Percentiles rank a stretch among this genome's conserved stretches.
Evolutionary conservation across 1,140 invertebrate genomes (phyloP).

Genomic region (Drosophila nasuta): DNA sequence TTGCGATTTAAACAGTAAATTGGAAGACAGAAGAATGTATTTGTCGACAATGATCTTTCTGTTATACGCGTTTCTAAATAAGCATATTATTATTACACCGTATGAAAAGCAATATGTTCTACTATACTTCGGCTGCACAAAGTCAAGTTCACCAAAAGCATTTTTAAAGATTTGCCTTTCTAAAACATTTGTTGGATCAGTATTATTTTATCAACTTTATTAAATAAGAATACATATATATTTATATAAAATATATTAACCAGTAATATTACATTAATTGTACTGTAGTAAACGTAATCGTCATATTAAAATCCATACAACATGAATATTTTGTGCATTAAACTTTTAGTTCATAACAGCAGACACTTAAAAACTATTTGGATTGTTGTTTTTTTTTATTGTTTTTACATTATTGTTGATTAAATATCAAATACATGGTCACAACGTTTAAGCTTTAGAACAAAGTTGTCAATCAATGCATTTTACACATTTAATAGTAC

Average conservation of each 20-base stretch:
- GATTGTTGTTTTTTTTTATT: conserved; percentile 7
- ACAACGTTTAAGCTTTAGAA: conserved; percentile 31
- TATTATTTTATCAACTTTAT: conserved; percentile 61
- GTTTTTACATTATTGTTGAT: conserved; percentile 8
- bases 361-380: conserved; percentile 48
- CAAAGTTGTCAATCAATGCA: not conserved
- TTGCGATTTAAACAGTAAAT: no score
- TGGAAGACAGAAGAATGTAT: no score
- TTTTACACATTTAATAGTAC: conserved; percentile 28
- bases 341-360: conserved; percentile 67
- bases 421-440: conserved; percentile 34
- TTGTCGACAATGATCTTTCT: no score
- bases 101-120: no score
- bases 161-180: no score
- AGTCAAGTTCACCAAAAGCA: no score
- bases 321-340: conserved; percentile 69
- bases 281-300: conserved; percentile 69
- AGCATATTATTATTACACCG: no score
- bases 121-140: no score
- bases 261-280: conserved; percentile 74
- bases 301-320: conserved; percentile 62
- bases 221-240: conserved; percentile 65
- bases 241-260: conserved; percentile 75
- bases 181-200: no score
- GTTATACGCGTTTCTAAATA: no score